Evolutionary conservation across 1,140 invertebrate species (phyloP), one percentile per base, ranked within the genome.

Genomic region (Lordiphosa mommai): DNA sequence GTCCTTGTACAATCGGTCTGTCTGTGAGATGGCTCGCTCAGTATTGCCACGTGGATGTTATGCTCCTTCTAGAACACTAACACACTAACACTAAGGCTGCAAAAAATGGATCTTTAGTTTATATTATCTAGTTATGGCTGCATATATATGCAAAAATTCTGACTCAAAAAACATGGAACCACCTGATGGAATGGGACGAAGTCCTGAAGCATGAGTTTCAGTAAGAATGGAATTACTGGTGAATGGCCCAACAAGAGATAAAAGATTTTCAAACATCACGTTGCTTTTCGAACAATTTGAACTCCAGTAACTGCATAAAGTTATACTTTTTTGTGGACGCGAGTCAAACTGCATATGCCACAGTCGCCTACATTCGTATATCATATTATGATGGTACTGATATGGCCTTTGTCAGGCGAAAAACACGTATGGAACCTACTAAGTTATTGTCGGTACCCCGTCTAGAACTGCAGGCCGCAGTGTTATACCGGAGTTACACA

Each of bases 261-360:
- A n/a, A n/a, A n/a, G n/a, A n/a, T n/a, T n/a, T n/a, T n/a, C n/a
- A n/a, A n/a, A n/a, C n/a, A n/a, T n/a, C 34, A 2, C 13, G 13
- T 12, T 10, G n/a, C 10, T 37, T 13, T 13, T 13, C 10, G n/a
- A n/a, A n/a, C n/a, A n/a, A n/a, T n/a, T n/a, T n/a, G n/a, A n/a
- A n/a, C n/a, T n/a, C n/a, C n/a, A n/a, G 12, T 5, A 37, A 37
- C 7, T 37, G 12, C 40, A 43, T 43, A 29, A n/a, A n/a, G n/a
- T n/a, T n/a, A n/a, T n/a, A n/a, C n/a, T n/a, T 43, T 16, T 23
- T 43, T 9, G 40, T 23, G 6, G 40, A 43, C 10, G 40, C 40
- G 2, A 37, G 34, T 7, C 40, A 43, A 9, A 9, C 5, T 0
- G 40, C 40, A n/a, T 43, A 20, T 43, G 40, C 40, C 5, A 17